These are phyloP conservation scores for Tretioscincus oriximinensis DNA, from an alignment of 2,113 vertebrate genomes.

Conservation along the genomic window DNA sequence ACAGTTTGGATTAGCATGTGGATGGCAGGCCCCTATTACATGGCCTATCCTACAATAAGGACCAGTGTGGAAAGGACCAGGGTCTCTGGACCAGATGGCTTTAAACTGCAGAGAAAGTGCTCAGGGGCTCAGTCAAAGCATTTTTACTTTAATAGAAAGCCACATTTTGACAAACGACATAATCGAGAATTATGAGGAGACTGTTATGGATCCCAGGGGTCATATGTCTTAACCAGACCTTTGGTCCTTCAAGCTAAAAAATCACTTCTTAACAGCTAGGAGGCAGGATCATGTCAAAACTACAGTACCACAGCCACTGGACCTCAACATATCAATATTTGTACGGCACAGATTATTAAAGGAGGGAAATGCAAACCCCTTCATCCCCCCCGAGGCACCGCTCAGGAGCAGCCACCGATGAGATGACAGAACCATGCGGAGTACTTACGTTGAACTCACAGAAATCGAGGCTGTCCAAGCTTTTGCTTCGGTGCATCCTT, in stretches of 20 bases:
- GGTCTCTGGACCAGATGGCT: too few relatives aligned
- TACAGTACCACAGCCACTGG: not conserved
- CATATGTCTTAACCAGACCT: not conserved
- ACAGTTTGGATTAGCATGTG: too few relatives aligned
- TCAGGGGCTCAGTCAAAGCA: not conserved
- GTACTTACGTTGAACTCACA: conserved; percentile 93
- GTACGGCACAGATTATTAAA: too few relatives aligned
- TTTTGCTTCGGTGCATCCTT: conserved; percentile 93
- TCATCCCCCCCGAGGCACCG: not conserved
- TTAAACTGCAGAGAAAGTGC: too few relatives aligned
- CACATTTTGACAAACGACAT: not conserved
- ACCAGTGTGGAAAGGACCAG: too few relatives aligned
- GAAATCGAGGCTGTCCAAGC: conserved; percentile 91
- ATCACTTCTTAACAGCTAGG: not conserved
- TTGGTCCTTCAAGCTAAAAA: too few relatives aligned
- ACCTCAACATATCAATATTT: not conserved
- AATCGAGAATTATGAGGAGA: conserved; percentile 5
- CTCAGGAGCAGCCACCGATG: not conserved
- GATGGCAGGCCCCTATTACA: too few relatives aligned
- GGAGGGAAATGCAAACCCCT: not conserved
- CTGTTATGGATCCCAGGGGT: not conserved
- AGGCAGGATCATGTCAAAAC: not conserved
- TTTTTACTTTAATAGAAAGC: not conserved
- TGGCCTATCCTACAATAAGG: too few relatives aligned
- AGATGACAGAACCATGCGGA: not conserved